Base-by-base conservation (phyloP, 2,888 invertebrate genomes). In the Reticulitermes lucifugus region DNA sequence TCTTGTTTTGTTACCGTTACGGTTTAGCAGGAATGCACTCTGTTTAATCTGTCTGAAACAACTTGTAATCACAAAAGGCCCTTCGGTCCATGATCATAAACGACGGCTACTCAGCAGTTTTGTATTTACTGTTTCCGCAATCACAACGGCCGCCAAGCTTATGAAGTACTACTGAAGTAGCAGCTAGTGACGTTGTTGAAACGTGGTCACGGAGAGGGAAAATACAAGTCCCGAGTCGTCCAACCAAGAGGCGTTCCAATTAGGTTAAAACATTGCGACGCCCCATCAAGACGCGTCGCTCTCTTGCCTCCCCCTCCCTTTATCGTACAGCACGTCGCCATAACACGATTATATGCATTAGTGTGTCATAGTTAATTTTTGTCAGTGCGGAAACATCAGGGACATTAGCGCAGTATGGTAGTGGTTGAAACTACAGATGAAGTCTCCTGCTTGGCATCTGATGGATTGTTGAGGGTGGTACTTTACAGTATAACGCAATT, bases 261-360 rank as follows among this genome's bases (percentile, higher is more conserved):
- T 86, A 87, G 84, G 84, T 86, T 87, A 87, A 85, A 86, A 86
- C 86, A 86, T 65, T 79, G 84, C 86, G 85, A 86, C 84, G 86
- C 86, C 43, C 83, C 80, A 81, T 81, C 80, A 81, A 81, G 80
- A 81, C 65, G 81, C 81, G 35, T 77, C 35, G 55, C 18, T 55
- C 18, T 14, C 65, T 65, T 65, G 65, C 25, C 3, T 41, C 60
- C 55, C 55, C 59, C 79, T n/a, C 77, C 77, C 77, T n/a, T 41
- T n/a, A 77, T 18, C 29, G 77, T 22, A 60, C 55, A 41, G 60
- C 81, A 65, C 65, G 65, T 75, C 83, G 65, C 85, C 73, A 75
- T 89, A 89, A 90, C 89, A 88, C 89, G 89, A 89, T 90, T 90
- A 90, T 88, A 89, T 89, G 89, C 90, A 90, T 90, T 90, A 89